Evolutionary conservation across 2,113 vertebrate species (phyloP), one percentile per base, ranked within the genome.

Genomic region (Microcebus jonahi): DNA sequence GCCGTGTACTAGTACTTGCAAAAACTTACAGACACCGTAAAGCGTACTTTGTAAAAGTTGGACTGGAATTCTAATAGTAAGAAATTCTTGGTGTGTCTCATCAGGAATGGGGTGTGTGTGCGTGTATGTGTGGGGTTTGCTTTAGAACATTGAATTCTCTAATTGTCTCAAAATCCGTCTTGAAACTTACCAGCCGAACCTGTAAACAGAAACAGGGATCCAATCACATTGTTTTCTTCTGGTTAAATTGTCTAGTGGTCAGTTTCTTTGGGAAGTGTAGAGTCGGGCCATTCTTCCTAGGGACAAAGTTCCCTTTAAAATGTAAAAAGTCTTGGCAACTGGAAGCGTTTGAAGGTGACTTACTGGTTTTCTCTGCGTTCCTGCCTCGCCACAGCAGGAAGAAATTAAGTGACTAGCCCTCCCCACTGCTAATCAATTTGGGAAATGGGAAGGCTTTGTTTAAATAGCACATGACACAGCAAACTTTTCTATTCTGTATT

Each of bases 321-420:
- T 75, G 94, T 55, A 90, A 92, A 90, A 96, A 65, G 48, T 39
- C 75, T 76, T 94, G 94, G 36, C 77, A 29, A 0, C 25, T 48
- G 0, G 87, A 55, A 91, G 80, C 21, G 0, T 91, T 92, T 91
- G 67, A 96, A 97, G 97, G 94, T 97, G 94, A 97, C 90, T 96
- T 96, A 29, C 50, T 71, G 17, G 71, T 45, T 93, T 67, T 20
- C 36, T 70, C 25, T 25, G 57, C 65, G 80, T 55, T 88, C 61
- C 45, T 61, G 84, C 18, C 31, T 45, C 67, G 0, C 68, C 27
- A 7, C 29, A 8, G 71, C 88, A 11, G 87, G 71, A 86, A 93
- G 88, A 91, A 90, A 67, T 94, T 36, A 15, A 55, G 79, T 12
- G 68, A 53, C 59, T 67, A 55, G 23, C 14, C 55, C n/a, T 17